Evolutionary conservation across 2,113 vertebrate species (phyloP), one percentile per base, ranked within the genome.

Genomic region (Phrynosoma blainvillii): DNA sequence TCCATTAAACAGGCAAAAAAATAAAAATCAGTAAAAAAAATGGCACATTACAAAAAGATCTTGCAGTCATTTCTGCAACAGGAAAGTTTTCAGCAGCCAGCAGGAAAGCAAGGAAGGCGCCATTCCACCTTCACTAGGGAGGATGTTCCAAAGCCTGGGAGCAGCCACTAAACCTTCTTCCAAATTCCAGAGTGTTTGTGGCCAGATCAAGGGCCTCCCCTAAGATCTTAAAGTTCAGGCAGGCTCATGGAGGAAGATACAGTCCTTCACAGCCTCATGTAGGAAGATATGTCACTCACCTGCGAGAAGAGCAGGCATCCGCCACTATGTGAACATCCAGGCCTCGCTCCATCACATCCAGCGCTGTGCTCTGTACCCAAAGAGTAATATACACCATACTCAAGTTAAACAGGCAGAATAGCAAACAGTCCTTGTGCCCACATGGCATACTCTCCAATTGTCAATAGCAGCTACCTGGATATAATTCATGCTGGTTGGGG

Each of bases 261-360:
- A 36, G 18, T 3, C 12, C 70, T 14, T 40, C 5, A 1, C 11
- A 65, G 2, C 54, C 62, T 23, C 62, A 11, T 16, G 59, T 62
- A 62, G 2, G 14, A 62, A 16, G 59, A 16, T 62, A 62, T 4
- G 3, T 52, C 10, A 40, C 32, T 93, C 94, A 99, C 98, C 97
- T 98, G 87, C 98, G 96, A 71, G 98, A 97, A 23, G 98, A 98
- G 85, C 98, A 97, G 0, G 97, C 98, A 0, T 98, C 98, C 30
- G 97, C 98, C n/a, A 98, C 97, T 36, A 99, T 95, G 3, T 98
- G 98, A n/a, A 98, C 98, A 86, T 98, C 97, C 16, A 98, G 93
- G 0, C 97, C 98, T 52, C 88, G 96, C 80, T 98, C 98, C 83
- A 99, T 94, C 20, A 98, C 96, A 91, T 99, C 98, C 84, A 95